These are phyloP conservation scores for Nilaparvata lugens DNA, from an alignment of 1,140 invertebrate genomes.

Conservation along the genomic window DNA sequence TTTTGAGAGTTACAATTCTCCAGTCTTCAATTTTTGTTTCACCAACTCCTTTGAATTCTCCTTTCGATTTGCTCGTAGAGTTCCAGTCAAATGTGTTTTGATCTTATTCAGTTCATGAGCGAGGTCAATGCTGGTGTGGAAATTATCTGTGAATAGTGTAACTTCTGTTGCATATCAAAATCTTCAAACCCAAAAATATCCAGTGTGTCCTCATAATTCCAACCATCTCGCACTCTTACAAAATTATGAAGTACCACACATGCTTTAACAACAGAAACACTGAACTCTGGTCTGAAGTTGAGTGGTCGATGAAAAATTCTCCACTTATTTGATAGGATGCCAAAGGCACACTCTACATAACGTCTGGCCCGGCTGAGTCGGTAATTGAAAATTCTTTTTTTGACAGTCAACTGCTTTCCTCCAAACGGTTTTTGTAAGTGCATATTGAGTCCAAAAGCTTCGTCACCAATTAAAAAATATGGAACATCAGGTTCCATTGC, in stretches of 20 bases:
- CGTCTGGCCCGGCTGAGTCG: slow-evolving; percentile 24
- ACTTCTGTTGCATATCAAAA: slow-evolving; percentile 1
- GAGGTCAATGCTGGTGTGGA: no score
- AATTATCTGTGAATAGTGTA: slow-evolving; percentile 5
- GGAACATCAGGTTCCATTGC: slow-evolving; percentile 1
- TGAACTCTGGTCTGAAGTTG: slow-evolving; percentile 20
- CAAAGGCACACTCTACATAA: slow-evolving; percentile 29
- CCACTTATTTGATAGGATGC: slow-evolving; percentile 31
- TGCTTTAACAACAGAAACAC: slow-evolving; percentile 23
- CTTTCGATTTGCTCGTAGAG: no score
- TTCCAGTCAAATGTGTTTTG: no score
- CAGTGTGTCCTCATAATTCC: slow-evolving; percentile 15
- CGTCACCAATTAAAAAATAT: slow-evolving; percentile 31
- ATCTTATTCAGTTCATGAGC: no score
- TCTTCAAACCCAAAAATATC: slow-evolving; percentile 18
- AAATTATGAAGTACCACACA: slow-evolving; percentile 18
- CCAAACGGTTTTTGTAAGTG: slow-evolving; percentile 29
- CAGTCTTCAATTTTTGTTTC: no score
- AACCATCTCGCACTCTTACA: slow-evolving; percentile 15
- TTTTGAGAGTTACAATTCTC: no score
- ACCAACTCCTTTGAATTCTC: no score
- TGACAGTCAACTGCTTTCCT: slow-evolving; percentile 5
- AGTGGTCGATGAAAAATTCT: slow-evolving; percentile 29
- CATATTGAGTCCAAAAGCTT: slow-evolving; percentile 34
- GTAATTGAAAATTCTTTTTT: slow-evolving; percentile 30